Base-by-base conservation (phyloP, 2,888 invertebrate genomes). In the Dilophus febrilis region DNA sequence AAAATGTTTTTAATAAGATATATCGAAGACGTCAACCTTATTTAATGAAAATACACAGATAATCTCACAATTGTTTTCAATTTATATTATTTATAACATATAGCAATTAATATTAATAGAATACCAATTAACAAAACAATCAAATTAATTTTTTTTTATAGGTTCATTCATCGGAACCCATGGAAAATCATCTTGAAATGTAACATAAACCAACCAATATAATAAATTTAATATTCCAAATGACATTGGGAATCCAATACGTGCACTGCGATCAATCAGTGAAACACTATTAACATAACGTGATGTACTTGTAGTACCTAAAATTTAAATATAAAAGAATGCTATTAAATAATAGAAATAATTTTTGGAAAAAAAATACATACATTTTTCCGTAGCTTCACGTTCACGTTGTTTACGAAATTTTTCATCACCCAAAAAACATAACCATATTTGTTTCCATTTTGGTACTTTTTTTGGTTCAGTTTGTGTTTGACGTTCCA, bases 151-250 rank as follows among this genome's bases (percentile, higher is more conserved):
- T n/a, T n/a, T n/a, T n/a, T n/a, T n/a, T n/a, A n/a, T n/a, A n/a
- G n/a, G n/a, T n/a, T 22, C 22, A 22, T 22, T 22, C 8, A 22
- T 8, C 4, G 22, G 22, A 22, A 39, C 18, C 28, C 17, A 18
- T 17, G 43, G 72, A 55, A 79, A 80, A 53, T 78, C 76, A 45
- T 78, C 76, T 51, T 77, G 81, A 44, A 77, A 79, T 53, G 78
- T 76, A 13, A 80, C 80, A 58, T 86, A 88, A 29, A 78, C 72
- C 58, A 85, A 63, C 91, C 92, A 94, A 61, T 94, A 94, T 53
- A 82, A 75, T 39, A 91, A 64, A 58, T 91, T 92, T 45, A 92
- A 77, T 0, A 86, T 59, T 0, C 78, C 75, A 56, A 92, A 92
- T 1, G 86, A 84, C 11, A 84, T 74, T 3, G 92, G 91, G 56